Percentiles rank a stretch among this genome's conserved stretches.
These are phyloP conservation scores for Hippolais icterina DNA, from an alignment of 2,113 vertebrate species.

Conservation along the genomic window DNA sequence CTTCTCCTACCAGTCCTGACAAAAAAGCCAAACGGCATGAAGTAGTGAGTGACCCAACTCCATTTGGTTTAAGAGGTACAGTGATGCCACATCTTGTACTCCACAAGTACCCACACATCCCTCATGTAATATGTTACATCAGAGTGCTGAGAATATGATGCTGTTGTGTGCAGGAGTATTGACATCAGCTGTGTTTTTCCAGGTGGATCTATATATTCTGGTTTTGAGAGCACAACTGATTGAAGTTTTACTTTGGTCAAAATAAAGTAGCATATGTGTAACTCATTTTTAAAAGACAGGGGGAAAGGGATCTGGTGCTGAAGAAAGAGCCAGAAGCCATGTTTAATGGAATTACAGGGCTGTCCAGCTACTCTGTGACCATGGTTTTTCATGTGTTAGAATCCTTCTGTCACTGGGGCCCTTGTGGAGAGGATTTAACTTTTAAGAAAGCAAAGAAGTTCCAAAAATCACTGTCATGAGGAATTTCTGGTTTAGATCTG, in stretches of 20 bases:
- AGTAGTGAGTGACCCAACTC: constrained; percentile 97
- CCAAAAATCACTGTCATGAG: not conserved
- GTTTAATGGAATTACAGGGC: not conserved
- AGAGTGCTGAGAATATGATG: not conserved
- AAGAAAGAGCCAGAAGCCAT: not conserved
- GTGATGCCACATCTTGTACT: constrained; percentile 42
- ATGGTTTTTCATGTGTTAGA: not conserved
- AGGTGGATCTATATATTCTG: not conserved
- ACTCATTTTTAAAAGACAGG: not conserved
- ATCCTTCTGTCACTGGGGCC: not conserved
- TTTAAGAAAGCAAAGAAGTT: not conserved
- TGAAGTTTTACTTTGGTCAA: not conserved
- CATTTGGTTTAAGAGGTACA: constrained; percentile 94
- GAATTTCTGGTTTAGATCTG: not conserved
- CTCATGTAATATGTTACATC: not conserved
- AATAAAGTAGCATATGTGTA: not conserved
- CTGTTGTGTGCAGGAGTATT: not conserved
- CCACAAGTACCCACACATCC: not conserved
- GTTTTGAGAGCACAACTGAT: not conserved
- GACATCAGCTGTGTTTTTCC: not conserved
- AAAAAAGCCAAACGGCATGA: constrained; percentile 93
- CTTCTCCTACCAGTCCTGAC: constrained; percentile 91
- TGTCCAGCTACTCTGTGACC: not conserved
- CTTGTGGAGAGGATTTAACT: not conserved
- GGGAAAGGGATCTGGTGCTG: not conserved